These are phyloP conservation scores for Plutomurus gul DNA, from an alignment of 1,140 invertebrate genomes.

Conservation along the genomic window DNA sequence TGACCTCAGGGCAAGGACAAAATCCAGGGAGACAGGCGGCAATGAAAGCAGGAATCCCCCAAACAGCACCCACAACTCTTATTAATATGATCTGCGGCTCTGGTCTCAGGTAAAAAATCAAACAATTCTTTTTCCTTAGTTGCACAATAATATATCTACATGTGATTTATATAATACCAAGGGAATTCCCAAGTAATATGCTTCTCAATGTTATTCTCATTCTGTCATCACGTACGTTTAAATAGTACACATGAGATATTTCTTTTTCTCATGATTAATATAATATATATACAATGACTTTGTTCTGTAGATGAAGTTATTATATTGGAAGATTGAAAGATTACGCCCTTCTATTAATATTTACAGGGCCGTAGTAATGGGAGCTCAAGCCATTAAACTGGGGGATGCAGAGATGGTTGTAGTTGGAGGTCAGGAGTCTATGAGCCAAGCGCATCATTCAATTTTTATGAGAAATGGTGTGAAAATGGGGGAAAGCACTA, in stretches of 20 bases:
- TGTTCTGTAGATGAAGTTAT: too few species aligned
- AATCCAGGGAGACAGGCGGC: conserved; percentile 84
- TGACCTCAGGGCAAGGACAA: conserved; percentile 77
- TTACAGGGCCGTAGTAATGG: conserved; percentile 69
- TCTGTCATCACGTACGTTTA: too few species aligned
- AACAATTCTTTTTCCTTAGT: background rate
- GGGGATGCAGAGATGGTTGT: conserved; percentile 75
- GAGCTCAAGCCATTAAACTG: conserved; percentile 70
- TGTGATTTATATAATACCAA: background rate
- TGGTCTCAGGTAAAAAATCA: conserved; percentile 70
- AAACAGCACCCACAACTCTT: conserved; percentile 71
- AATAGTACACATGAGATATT: too few species aligned
- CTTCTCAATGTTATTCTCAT: too few species aligned
- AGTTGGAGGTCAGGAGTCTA: conserved; percentile 83
- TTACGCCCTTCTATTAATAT: background rate
- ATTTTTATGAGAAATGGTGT: conserved; percentile 68
- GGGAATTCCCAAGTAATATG: too few species aligned
- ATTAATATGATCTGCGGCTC: conserved; percentile 88
- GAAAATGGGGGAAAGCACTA: conserved; percentile 70
- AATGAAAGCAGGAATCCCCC: conserved; percentile 75
- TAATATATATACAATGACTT: too few species aligned
- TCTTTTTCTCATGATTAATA: background rate
- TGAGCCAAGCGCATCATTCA: conserved; percentile 79
- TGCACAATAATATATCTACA: background rate
- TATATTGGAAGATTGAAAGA: too few species aligned